phyloP scores from a whole-genome alignment of 2,113 vertebrate species.

The Oncorhynchus keta region DNA sequence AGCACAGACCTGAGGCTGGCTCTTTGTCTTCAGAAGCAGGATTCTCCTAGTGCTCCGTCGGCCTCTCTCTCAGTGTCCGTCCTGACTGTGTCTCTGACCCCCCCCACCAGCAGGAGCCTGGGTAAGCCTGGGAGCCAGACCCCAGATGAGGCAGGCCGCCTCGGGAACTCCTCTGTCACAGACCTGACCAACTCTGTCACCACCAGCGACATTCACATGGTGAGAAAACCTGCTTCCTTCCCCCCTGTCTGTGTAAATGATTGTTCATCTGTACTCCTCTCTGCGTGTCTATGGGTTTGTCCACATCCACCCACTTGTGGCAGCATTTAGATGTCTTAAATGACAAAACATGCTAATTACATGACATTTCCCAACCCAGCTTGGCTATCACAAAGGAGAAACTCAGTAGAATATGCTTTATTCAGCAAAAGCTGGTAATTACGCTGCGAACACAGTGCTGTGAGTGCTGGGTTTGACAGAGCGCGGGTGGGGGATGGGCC shows the following conservation, averaged over 20 bases:
- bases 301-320: too few species aligned
- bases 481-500: conserved; percentile 46
- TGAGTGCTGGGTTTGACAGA: conserved; percentile 47
- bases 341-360: conserved; percentile 9
- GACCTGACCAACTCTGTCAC: conserved; percentile 96
- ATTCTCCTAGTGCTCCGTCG: neutral
- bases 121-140: too few species aligned
- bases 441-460: conserved; percentile 57
- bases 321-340: conserved; percentile 9
- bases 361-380: conserved; percentile 34
- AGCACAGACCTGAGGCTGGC: neutral
- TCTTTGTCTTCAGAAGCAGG: neutral
- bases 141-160: too few species aligned
- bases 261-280: neutral
- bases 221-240: conserved; percentile 55
- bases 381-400: neutral
- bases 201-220: conserved; percentile 95
- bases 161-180: conserved; percentile 86
- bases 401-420: conserved; percentile 20
- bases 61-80: neutral
- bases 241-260: neutral
- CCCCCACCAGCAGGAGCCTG: conserved; percentile 73
- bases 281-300: too few species aligned
- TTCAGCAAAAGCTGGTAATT: conserved; percentile 61
- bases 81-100: neutral